These are phyloP conservation scores for Nematostella vectensis DNA, from an alignment of 92 coral and sea anemone species.

Conservation along the genomic window DNA sequence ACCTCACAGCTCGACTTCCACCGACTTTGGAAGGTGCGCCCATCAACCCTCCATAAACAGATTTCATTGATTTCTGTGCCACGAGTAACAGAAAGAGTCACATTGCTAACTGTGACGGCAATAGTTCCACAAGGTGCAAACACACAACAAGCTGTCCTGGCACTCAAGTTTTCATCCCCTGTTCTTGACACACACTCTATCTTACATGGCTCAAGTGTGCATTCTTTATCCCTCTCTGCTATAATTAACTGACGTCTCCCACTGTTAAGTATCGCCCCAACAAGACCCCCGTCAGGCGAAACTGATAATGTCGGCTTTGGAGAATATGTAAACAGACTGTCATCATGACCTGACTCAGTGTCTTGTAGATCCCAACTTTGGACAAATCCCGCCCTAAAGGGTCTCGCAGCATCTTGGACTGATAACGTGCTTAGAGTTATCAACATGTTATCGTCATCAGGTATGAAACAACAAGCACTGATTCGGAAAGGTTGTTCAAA, in stretches of 20 bases:
- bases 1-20: constrained; percentile 67
- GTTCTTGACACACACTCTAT: constrained; percentile 43
- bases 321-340: constrained; percentile 81
- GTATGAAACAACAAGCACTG: constrained; percentile 56
- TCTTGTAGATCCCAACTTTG: constrained; percentile 63
- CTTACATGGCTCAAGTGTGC: constrained; percentile 60
- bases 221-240: constrained; percentile 32
- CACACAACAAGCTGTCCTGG: constrained; percentile 70
- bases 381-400: constrained; percentile 73
- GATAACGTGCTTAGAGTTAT: constrained; percentile 56
- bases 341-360: constrained; percentile 43
- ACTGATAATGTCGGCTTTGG: constrained; percentile 64
- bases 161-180: constrained; percentile 53
- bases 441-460: constrained; percentile 55
- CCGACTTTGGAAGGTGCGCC: constrained; percentile 31
- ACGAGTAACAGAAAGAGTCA: constrained; percentile 35
- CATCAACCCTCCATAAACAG: constrained; percentile 62
- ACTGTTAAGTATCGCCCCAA: constrained; percentile 69
- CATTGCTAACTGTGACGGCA: constrained; percentile 68
- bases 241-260: constrained; percentile 65
- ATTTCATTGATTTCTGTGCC: constrained; percentile 56
- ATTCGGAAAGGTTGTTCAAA: constrained; percentile 45
- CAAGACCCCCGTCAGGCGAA: constrained; percentile 61
- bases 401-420: constrained; percentile 17
- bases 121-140: constrained; percentile 62